A percentile compares a stretch with the other conserved stretches of the same genome.
These are phyloP conservation scores for Kryptolebias marmoratus DNA, from an alignment of 2,113 vertebrate species.

Conservation along the genomic window DNA sequence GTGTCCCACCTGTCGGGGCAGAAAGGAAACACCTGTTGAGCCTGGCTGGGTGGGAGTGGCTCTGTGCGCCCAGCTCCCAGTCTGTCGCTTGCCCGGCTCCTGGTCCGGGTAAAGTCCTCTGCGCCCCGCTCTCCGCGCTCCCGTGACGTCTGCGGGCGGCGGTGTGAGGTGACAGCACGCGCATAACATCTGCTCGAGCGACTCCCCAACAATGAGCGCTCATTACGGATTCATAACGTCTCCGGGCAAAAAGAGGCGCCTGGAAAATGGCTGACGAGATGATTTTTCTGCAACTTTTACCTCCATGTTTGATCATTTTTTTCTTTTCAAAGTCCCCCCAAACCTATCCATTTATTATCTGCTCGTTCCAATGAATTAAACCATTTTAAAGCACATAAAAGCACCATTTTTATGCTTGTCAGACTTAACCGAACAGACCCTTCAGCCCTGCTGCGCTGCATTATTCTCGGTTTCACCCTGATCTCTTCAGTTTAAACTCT, in stretches of 20 bases:
- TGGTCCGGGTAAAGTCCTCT: slow-evolving; percentile 23
- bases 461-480: slow-evolving; percentile 34
- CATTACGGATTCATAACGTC: slow-evolving; percentile 86
- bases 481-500: slow-evolving; percentile 7
- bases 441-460: slow-evolving; percentile 16
- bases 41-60: slow-evolving; percentile 18
- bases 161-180: slow-evolving; percentile 77
- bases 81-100: slow-evolving; percentile 29
- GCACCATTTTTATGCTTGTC: slow-evolving; percentile 37
- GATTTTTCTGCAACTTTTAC: neutral
- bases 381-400: neutral
- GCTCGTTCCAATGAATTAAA: too few relatives aligned
- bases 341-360: too few relatives aligned
- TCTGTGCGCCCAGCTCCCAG: slow-evolving; percentile 15
- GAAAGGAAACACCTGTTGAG: slow-evolving; percentile 77
- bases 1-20: slow-evolving; percentile 72
- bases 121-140: slow-evolving; percentile 21
- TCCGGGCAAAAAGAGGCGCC: slow-evolving; percentile 35
- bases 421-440: neutral
- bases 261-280: slow-evolving; percentile 11
- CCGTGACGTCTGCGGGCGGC: slow-evolving; percentile 62
- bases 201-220: slow-evolving; percentile 78
- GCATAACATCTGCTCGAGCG: slow-evolving; percentile 81
- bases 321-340: too few relatives aligned
- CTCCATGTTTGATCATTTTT: neutral